These are phyloP conservation scores for Hipposideros armiger DNA, from an alignment of 2,113 vertebrate genomes.

Conservation along the genomic window DNA sequence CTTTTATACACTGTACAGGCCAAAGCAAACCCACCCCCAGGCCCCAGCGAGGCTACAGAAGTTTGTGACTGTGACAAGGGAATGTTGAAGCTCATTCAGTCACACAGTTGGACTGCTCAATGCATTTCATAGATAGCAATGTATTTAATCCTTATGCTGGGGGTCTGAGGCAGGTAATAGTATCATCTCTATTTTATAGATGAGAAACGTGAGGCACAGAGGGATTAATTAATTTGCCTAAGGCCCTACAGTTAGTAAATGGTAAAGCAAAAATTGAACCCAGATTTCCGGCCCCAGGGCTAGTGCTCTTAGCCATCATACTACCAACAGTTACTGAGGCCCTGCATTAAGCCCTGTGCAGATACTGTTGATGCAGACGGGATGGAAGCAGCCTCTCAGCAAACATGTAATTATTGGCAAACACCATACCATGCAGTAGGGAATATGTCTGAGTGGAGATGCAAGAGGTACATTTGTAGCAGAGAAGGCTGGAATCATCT, in stretches of 20 bases:
- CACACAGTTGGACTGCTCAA: not conserved
- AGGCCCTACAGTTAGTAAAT: not conserved
- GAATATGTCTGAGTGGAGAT: not conserved
- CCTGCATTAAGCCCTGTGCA: not conserved
- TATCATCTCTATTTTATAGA: not conserved
- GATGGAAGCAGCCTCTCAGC: not conserved
- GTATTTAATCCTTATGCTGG: not conserved
- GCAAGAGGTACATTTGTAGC: not conserved
- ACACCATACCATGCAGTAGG: not conserved
- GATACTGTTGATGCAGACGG: not conserved
- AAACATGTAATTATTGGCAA: not conserved
- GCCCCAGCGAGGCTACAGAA: not conserved
- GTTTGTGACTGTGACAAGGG: not conserved
- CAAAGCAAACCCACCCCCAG: not conserved
- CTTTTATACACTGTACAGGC: not conserved
- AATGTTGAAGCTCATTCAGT: not conserved
- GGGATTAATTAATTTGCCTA: not conserved
- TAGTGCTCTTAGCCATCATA: not conserved
- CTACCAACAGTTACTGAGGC: not conserved
- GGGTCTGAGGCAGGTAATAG: not conserved
- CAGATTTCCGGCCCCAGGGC: not conserved
- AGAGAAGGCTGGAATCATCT: not conserved
- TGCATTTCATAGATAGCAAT: constrained; percentile 7
- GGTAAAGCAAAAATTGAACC: not conserved
- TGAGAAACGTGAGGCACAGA: not conserved